Conservation (phyloP, 2,888 invertebrate species). For the Lypha dubia region DNA sequence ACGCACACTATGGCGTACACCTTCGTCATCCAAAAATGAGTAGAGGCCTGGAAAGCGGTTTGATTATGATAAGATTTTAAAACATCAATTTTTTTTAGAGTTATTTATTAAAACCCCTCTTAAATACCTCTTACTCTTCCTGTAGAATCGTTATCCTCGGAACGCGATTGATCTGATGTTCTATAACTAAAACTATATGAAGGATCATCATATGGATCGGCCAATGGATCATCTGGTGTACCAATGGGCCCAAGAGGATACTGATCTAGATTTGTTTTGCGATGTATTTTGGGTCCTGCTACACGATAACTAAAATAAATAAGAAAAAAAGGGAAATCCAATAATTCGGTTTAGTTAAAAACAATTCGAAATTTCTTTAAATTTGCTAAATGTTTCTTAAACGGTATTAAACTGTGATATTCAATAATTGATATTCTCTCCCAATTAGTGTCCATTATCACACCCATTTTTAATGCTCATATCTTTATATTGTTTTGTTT, state of each 20-base stretch:
- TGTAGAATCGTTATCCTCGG: constrained; percentile 87
- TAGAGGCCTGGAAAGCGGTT: constrained; percentile 85
- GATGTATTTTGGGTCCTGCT: constrained; percentile 89
- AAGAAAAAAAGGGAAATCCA: no score
- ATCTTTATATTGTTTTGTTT: no score
- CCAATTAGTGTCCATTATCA: no score
- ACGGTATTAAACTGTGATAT: no score
- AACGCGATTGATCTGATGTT: constrained; percentile 87
- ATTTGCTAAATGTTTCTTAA: no score
- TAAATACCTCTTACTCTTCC: constrained; percentile 86
- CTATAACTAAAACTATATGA: constrained; percentile 89
- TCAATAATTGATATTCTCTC: no score
- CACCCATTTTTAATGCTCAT: no score
- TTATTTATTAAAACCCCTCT: background rate
- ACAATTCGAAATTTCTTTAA: no score
- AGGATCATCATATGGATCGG: constrained; percentile 90
- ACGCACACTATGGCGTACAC: constrained; percentile 89
- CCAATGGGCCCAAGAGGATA: constrained; percentile 87
- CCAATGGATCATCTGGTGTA: constrained; percentile 88
- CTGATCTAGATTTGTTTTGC: constrained; percentile 89
- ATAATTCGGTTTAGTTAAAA: no score
- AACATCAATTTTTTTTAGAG: background rate
- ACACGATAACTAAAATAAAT: constrained; percentile 86
- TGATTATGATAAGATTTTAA: no score
- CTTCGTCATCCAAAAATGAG: constrained; percentile 89